These are phyloP conservation scores for Parus major DNA, from an alignment of 2,113 vertebrate genomes.

Conservation along the genomic window DNA sequence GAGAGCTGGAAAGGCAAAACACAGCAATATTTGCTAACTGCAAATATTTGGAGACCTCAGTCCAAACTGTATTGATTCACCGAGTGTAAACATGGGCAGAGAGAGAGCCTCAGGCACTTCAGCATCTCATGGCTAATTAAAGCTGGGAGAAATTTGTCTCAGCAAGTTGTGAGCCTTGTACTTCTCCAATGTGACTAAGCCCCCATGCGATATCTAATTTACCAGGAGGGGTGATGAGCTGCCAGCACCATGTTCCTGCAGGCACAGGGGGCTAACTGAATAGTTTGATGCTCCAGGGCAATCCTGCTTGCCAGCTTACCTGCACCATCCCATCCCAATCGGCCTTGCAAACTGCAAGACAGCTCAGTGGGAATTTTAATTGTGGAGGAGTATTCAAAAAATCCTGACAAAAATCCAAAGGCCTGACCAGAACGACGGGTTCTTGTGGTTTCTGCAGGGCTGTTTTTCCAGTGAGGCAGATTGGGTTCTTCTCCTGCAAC, in stretches of 20 bases:
- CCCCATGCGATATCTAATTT: not conserved
- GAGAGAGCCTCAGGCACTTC: not conserved
- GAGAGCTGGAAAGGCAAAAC: not conserved
- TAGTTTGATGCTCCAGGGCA: not conserved
- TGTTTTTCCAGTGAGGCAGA: not conserved
- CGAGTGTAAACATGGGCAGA: not conserved
- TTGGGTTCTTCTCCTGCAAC: not conserved
- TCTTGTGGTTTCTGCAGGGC: not conserved
- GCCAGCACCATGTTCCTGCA: slow-evolving; percentile 8
- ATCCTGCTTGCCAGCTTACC: not conserved
- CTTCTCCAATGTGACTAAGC: not conserved
- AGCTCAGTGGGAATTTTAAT: not conserved
- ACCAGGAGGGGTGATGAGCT: slow-evolving; percentile 6
- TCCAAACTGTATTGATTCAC: slow-evolving; percentile 1
- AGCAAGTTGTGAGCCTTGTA: slow-evolving; percentile 41
- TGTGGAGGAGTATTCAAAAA: not conserved
- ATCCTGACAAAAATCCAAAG: not conserved
- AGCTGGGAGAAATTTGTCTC: slow-evolving; percentile 37
- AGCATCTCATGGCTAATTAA: slow-evolving; percentile 19
- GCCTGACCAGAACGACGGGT: not conserved
- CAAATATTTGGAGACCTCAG: slow-evolving; percentile 29
- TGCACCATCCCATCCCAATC: not conserved
- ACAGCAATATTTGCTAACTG: not conserved
- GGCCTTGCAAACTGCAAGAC: not conserved
- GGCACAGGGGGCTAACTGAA: not conserved